Conservation (phyloP, 2,888 invertebrate genomes). For the Chrysopilus asiliformis region DNA sequence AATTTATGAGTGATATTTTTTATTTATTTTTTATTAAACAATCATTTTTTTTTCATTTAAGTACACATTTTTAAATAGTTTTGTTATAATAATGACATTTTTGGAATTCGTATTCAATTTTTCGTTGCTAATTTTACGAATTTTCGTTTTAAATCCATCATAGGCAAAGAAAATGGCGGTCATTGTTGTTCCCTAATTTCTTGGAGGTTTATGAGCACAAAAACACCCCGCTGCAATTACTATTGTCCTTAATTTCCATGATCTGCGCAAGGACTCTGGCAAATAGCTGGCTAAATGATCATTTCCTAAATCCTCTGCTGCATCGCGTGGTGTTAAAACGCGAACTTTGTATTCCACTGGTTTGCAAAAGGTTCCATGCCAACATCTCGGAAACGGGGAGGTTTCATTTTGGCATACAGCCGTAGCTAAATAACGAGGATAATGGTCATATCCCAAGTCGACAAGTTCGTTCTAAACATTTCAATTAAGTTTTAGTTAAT, state of each 20-base stretch:
- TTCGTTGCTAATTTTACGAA: too few species aligned
- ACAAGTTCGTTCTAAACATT: conserved; percentile 25
- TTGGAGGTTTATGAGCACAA: too few species aligned
- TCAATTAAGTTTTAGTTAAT: not conserved
- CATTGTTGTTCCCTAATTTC: too few species aligned
- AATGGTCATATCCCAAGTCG: conserved; percentile 28
- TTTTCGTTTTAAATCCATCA: too few species aligned
- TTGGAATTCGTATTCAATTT: too few species aligned
- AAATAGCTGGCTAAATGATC: conserved; percentile 20
- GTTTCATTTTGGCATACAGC: conserved; percentile 28
- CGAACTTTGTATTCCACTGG: conserved; percentile 33
- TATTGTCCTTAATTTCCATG: conserved; percentile 31
- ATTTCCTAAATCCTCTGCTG: conserved; percentile 19
- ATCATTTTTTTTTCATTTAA: too few species aligned
- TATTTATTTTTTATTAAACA: too few species aligned
- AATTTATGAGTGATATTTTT: too few species aligned
- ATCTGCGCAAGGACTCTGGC: conserved; percentile 21
- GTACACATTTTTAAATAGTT: too few species aligned
- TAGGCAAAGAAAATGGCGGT: too few species aligned
- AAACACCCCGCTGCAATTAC: conserved; percentile 34
- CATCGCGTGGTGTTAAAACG: conserved; percentile 23
- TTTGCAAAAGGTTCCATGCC: conserved; percentile 28
- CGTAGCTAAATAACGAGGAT: conserved; percentile 30
- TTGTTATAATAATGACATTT: too few species aligned
- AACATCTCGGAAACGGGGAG: conserved; percentile 21